phyloP scores from a whole-genome alignment of 2,797 vertebrate genomes.

The Clamator glandarius region DNA sequence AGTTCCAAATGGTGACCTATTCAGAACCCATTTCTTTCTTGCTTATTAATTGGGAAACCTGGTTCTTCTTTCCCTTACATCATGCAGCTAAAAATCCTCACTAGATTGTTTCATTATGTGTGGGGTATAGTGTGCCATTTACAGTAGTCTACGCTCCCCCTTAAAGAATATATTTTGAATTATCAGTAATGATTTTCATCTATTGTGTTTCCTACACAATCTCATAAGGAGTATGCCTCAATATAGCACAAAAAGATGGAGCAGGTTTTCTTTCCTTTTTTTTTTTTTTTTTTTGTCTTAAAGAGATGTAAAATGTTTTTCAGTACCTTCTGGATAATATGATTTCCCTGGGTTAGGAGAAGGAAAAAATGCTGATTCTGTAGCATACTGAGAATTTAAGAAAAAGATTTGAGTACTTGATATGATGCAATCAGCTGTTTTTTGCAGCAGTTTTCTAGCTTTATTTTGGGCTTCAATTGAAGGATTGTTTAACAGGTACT shows the following conservation, averaged over 20 bases:
- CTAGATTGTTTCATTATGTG: conserved; percentile 54
- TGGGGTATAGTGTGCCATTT: conserved; percentile 67
- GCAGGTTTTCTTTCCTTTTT: conserved; percentile 55
- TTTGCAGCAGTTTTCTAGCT: conserved; percentile 59
- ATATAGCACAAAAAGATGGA: conserved; percentile 69
- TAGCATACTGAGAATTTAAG: conserved; percentile 35
- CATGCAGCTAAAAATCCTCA: conserved; percentile 35
- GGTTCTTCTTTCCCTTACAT: conserved; percentile 26
- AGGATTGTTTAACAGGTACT: conserved; percentile 71
- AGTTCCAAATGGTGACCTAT: conserved; percentile 74
- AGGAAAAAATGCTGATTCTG: conserved; percentile 56
- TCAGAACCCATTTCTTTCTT: conserved; percentile 71
- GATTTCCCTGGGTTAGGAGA: conserved; percentile 55
- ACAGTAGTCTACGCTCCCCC: conserved; percentile 66
- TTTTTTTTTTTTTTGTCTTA: not conserved
- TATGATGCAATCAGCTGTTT: conserved; percentile 70
- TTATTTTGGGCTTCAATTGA: conserved; percentile 54
- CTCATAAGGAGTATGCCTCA: conserved; percentile 63
- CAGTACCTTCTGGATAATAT: conserved; percentile 61
- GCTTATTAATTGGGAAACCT: conserved; percentile 51
- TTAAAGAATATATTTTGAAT: conserved; percentile 53
- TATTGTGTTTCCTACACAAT: conserved; percentile 56
- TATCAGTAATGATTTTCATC: conserved; percentile 41
- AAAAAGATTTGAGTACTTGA: conserved; percentile 55
- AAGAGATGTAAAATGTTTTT: conserved; percentile 58